Percentiles rank a stretch among this genome's conserved stretches.
Evolutionary conservation across 2,113 vertebrate genomes (phyloP).

Genomic region (Artemisiospiza belli): DNA sequence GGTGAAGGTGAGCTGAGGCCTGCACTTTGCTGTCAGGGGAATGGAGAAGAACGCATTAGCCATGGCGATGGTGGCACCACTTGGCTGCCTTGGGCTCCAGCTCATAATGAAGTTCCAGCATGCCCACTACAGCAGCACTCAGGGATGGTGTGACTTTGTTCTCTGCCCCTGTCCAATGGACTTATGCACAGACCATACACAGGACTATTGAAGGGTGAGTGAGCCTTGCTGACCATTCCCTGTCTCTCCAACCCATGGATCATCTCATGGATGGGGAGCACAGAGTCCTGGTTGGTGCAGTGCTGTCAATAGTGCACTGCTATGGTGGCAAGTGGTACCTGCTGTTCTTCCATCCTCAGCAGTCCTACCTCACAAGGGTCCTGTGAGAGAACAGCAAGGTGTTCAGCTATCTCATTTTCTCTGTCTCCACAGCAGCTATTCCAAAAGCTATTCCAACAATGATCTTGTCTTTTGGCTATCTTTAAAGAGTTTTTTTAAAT

Average conservation of each 20-base stretch:
- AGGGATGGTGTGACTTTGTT: not conserved
- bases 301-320: not conserved
- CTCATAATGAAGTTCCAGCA: not conserved
- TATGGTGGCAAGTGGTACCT: not conserved
- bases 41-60: not conserved
- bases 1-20: not conserved
- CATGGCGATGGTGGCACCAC: fast-evolving
- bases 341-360: not conserved
- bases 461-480: not conserved
- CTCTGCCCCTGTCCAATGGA: not conserved
- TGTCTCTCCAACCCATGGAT: not conserved
- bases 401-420: not conserved
- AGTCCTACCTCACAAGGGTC: not conserved
- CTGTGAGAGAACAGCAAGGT: not conserved
- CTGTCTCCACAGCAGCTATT: not conserved
- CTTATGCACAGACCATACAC: not conserved
- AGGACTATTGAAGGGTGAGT: not conserved
- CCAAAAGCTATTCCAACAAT: not conserved
- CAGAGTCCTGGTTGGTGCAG: fast-evolving
- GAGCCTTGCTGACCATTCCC: not conserved
- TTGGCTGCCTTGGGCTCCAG: not conserved
- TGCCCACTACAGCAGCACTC: fast-evolving
- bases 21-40: not conserved
- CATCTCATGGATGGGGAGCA: too few species aligned
- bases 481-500: not conserved